These are phyloP conservation scores for Meloidogyne exigua DNA, from an alignment of 1,140 invertebrate species.

Conservation along the genomic window DNA sequence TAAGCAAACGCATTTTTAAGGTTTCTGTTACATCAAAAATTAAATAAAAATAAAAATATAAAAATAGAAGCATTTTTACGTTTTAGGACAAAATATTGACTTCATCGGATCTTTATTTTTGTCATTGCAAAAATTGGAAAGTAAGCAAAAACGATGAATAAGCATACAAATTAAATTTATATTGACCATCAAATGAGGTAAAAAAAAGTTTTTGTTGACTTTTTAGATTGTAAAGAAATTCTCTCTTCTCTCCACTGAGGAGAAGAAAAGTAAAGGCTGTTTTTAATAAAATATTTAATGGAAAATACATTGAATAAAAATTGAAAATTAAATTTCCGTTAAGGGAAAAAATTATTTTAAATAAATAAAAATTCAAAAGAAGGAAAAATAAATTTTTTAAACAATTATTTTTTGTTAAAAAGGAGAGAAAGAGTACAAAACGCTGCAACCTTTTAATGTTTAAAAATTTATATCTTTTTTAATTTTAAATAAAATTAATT, in stretches of 20 bases:
- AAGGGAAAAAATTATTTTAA: not conserved
- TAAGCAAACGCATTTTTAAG: not conserved
- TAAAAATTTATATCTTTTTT: no score
- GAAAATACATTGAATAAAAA: not conserved
- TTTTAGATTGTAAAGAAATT: not conserved
- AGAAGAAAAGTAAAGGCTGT: not conserved
- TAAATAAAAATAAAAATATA: slow-evolving; percentile 4
- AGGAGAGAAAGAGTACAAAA: no score
- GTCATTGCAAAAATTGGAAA: slow-evolving; percentile 6
- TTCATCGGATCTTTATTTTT: not conserved
- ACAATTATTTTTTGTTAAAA: not conserved
- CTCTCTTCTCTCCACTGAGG: no score
- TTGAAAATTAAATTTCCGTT: slow-evolving; percentile 12
- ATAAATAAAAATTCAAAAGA: not conserved
- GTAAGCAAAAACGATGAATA: not conserved
- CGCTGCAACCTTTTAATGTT: no score
- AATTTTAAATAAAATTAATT: no score
- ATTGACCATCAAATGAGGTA: not conserved
- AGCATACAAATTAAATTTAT: slow-evolving; percentile 3
- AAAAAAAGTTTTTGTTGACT: slow-evolving; percentile 7
- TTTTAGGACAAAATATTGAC: not conserved
- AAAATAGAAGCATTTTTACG: not conserved
- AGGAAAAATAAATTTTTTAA: not conserved
- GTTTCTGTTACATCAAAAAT: not conserved
- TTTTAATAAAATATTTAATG: not conserved